A percentile compares a stretch with the other conserved stretches of the same genome.
Conservation (phyloP, 35 echinoderm and acorn worm genomes). For the Diadema setosum region DNA sequence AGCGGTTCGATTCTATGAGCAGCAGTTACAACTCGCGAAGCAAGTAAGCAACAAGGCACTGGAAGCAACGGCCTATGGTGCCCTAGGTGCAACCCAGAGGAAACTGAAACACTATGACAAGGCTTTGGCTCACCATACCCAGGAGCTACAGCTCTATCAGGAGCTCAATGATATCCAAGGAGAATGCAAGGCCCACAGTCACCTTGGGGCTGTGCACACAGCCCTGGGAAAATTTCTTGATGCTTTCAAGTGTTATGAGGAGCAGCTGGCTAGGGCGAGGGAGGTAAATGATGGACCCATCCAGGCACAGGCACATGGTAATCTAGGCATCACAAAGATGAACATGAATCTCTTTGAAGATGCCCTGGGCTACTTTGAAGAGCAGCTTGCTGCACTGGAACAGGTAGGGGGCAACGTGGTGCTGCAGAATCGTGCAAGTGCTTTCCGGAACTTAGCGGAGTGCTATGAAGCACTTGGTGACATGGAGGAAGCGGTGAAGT, state of each 20-base stretch:
- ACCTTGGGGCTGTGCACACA: conserved; percentile 90
- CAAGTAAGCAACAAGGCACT: conserved; percentile 91
- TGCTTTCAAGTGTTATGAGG: conserved; percentile 96
- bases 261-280: conserved; percentile 77
- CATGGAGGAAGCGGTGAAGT: conserved; percentile 88
- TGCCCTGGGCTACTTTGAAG: conserved; percentile 94
- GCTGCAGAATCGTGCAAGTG: conserved; percentile 75
- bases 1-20: conserved; percentile 94
- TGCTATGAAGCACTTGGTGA: conserved; percentile 95
- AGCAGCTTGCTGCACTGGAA: conserved; percentile 80
- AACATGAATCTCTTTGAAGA: conserved; percentile 98
- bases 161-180: conserved; percentile 92
- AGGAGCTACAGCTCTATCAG: conserved; percentile 91
- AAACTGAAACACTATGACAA: conserved; percentile 90
- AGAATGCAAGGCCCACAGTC: conserved; percentile 95
- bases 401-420: conserved; percentile 72
- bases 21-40: conserved; percentile 93
- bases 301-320: conserved; percentile 94
- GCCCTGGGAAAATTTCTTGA: conserved; percentile 76
- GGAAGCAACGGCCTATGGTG: conserved; percentile 88
- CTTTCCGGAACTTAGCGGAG: conserved; percentile 87
- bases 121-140: conserved; percentile 86
- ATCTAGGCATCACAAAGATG: conserved; percentile 97
- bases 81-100: conserved; percentile 79
- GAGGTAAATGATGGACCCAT: conserved; percentile 78